Base-by-base conservation (phyloP, 2,797 vertebrate species). In the Xiphorhynchus erythropygius region DNA sequence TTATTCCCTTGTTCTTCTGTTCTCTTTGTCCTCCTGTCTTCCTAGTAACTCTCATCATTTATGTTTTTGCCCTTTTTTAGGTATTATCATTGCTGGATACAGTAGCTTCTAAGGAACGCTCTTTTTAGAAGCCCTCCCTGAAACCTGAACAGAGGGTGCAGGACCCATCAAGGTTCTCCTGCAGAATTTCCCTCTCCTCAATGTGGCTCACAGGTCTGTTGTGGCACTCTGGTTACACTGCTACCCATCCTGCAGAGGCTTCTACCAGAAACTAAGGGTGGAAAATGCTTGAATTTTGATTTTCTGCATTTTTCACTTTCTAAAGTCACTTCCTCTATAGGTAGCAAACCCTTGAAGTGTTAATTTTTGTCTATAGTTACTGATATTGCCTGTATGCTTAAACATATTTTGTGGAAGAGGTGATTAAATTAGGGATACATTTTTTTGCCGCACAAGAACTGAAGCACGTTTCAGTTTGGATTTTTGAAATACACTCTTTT, bases 1-100 rank as follows among this genome's bases (percentile, higher is more conserved):
- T 56, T 82, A 42, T 67, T 94, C 83, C 77, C 80, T 47, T 47
- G 52, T 47, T 79, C 94, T 75, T 79, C 10, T 52, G 0, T 80
- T 90, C 65, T 80, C 39, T 92, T 91, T 94, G 73, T 84, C 85
- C 50, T 81, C 18, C 50, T 93, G n/a, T 91, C 76, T 78, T 88
- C 55, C 42, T 57, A 13, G n/a, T 65, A 69, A 46, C 70, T 89
- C 73, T 73, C 33, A 55, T 42, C n/a, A 27, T 88, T 75, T 73
- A 75, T 73, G 53, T 47, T 68, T 73, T 85, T 69, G 28, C 55
- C 52, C n/a, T 57, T 87, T 79, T 59, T 21, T 50, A 86, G 35
- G 37, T 62, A 1, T 81, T 69, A 9, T 19, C 15, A 18, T 41
- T 88, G 62, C 84, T 7, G 3, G 80, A 28, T 75, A 76, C 30